A percentile compares a stretch with the other conserved stretches of the same genome.
Evolutionary conservation across 23 tunicate genomes (phyloP).

Genomic region (Styela clava): DNA sequence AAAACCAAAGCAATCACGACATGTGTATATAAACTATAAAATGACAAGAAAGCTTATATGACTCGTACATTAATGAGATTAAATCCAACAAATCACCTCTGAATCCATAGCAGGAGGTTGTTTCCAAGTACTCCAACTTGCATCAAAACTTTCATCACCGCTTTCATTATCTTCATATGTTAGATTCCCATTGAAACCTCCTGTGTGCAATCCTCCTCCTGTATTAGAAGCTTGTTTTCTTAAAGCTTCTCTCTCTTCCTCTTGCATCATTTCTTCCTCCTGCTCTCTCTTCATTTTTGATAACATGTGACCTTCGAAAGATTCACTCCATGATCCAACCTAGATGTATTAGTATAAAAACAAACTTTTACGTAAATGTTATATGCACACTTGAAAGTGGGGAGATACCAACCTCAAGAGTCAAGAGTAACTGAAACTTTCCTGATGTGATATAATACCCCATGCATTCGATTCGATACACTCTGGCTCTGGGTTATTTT

Average conservation of each 20-base stretch:
- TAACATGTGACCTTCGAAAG: slow-evolving; percentile 66
- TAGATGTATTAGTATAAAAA: slow-evolving; percentile 11
- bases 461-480: too few relatives aligned
- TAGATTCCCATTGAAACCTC: not conserved
- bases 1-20: too few relatives aligned
- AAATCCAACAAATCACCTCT: slow-evolving; percentile 35
- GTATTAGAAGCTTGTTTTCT: too few relatives aligned
- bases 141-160: slow-evolving; percentile 69
- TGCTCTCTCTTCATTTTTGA: slow-evolving; percentile 56
- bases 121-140: slow-evolving; percentile 82
- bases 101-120: slow-evolving; percentile 72
- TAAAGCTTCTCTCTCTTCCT: slow-evolving; percentile 10
- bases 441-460: too few relatives aligned
- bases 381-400: too few relatives aligned
- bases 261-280: slow-evolving; percentile 51
- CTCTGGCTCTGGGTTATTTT: too few relatives aligned
- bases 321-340: slow-evolving; percentile 75
- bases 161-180: slow-evolving; percentile 22
- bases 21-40: too few relatives aligned
- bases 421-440: too few relatives aligned
- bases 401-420: too few relatives aligned
- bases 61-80: too few relatives aligned
- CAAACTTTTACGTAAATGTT: not conserved
- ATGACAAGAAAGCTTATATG: too few relatives aligned
- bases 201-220: slow-evolving; percentile 3